Evolutionary conservation across 2,113 vertebrate genomes (phyloP).

Genomic region (Tetraodon nigroviridis): DNA sequence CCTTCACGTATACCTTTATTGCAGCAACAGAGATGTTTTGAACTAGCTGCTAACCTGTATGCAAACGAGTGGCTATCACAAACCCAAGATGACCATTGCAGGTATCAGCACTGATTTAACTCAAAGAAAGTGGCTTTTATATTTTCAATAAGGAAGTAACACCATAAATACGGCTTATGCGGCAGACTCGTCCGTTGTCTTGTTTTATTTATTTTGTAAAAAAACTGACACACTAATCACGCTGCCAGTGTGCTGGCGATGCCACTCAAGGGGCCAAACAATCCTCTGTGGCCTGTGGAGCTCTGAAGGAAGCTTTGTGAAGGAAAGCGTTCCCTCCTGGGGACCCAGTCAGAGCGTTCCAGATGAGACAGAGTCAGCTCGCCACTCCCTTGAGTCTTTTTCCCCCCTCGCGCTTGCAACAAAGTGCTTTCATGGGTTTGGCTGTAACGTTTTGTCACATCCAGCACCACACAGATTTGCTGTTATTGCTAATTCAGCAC

Average conservation of each 20-base stretch:
- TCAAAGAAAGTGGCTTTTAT: neutral
- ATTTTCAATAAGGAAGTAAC: neutral
- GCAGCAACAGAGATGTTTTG: too few species aligned
- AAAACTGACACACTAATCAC: slow-evolving; percentile 31
- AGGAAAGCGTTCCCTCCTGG: slow-evolving; percentile 33
- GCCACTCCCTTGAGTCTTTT: slow-evolving; percentile 45
- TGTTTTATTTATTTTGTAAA: slow-evolving; percentile 30
- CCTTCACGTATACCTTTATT: too few species aligned
- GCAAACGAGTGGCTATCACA: too few species aligned
- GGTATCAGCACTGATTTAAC: too few species aligned
- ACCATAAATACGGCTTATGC: too few species aligned
- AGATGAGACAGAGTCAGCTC: slow-evolving; percentile 56
- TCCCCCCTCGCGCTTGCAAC: slow-evolving; percentile 35
- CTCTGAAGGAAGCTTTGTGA: slow-evolving; percentile 40
- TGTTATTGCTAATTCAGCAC: too few species aligned
- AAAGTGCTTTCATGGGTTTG: slow-evolving; percentile 57
- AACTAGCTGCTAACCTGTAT: too few species aligned
- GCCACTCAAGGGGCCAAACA: slow-evolving; percentile 30
- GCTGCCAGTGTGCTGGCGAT: slow-evolving; percentile 31
- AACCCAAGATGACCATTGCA: too few species aligned
- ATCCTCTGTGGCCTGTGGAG: slow-evolving; percentile 26
- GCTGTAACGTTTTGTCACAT: slow-evolving; percentile 50
- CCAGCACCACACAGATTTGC: neutral
- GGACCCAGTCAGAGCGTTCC: slow-evolving; percentile 45
- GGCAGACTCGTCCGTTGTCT: slow-evolving; percentile 8